These are phyloP conservation scores for Eupristina koningsbergeri DNA, from an alignment of 1,140 invertebrate species.

Conservation along the genomic window DNA sequence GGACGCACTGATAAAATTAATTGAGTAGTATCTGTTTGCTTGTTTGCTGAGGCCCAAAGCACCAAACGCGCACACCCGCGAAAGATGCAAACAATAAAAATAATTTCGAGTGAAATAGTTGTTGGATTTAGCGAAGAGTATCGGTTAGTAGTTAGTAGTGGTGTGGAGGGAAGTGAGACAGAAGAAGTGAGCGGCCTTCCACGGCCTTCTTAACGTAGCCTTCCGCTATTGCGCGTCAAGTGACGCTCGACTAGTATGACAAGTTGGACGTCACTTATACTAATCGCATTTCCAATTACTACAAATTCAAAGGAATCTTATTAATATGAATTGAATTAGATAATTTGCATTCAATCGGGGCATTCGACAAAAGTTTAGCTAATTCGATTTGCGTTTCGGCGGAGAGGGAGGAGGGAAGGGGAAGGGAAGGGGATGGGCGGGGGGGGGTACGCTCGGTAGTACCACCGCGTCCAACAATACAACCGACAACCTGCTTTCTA, in stretches of 20 bases:
- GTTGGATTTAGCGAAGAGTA: background rate
- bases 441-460: too few species aligned
- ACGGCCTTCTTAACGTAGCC: constrained; percentile 62
- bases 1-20: too few species aligned
- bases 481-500: background rate
- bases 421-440: too few species aligned
- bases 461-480: too few species aligned
- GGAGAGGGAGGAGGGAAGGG: too few species aligned
- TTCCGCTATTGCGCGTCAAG: constrained; percentile 63
- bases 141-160: background rate
- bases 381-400: background rate
- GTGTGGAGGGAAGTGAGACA: background rate
- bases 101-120: background rate
- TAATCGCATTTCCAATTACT: background rate
- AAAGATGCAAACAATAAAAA: background rate
- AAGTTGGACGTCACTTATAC: constrained; percentile 29
- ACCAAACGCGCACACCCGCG: too few species aligned
- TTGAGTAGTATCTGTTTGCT: too few species aligned
- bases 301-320: background rate
- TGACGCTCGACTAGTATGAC: constrained; percentile 56
- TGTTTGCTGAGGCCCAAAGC: too few species aligned
- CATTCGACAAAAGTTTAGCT: background rate
- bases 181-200: constrained; percentile 51
- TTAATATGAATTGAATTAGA: background rate
- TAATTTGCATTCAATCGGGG: too few species aligned